Conservation (phyloP, 2,113 vertebrate genomes). For the Nothocercus julius region DNA sequence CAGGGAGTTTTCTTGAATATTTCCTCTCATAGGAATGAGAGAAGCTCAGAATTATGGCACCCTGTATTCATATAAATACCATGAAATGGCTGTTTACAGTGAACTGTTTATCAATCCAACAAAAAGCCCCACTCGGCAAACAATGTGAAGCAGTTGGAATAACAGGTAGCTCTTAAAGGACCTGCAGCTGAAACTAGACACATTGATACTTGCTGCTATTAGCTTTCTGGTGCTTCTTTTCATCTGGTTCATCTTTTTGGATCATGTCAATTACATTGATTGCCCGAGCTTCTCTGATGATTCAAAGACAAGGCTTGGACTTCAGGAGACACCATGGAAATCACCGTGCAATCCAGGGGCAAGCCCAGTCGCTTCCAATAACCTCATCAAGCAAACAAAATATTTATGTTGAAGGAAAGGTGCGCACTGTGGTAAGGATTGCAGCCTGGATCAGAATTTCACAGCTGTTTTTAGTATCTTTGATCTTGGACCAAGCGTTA, state of each 20-base stretch:
- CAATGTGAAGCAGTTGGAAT: background rate
- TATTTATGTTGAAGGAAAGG: background rate
- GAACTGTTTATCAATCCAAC: background rate
- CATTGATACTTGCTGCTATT: background rate
- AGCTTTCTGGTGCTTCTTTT: background rate
- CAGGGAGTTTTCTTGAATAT: constrained; percentile 14
- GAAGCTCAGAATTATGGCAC: constrained; percentile 3
- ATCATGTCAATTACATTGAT: background rate
- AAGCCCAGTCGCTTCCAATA: background rate
- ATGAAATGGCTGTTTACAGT: background rate
- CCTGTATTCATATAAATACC: constrained; percentile 14
- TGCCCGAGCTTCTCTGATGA: background rate
- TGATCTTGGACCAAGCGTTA: background rate
- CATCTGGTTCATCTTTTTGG: background rate
- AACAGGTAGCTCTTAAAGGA: constrained; percentile 27
- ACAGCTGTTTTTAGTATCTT: background rate
- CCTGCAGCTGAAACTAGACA: background rate
- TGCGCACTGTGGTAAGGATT: background rate
- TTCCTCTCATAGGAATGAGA: background rate
- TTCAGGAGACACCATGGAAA: background rate
- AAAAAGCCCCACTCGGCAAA: background rate
- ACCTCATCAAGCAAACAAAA: background rate
- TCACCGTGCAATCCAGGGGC: background rate
- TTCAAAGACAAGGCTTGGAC: background rate
- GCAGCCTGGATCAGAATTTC: background rate